A percentile compares a stretch with the other conserved stretches of the same genome.
Conservation (phyloP, 2,888 invertebrate genomes). For the Drosophila helvetica region DNA sequence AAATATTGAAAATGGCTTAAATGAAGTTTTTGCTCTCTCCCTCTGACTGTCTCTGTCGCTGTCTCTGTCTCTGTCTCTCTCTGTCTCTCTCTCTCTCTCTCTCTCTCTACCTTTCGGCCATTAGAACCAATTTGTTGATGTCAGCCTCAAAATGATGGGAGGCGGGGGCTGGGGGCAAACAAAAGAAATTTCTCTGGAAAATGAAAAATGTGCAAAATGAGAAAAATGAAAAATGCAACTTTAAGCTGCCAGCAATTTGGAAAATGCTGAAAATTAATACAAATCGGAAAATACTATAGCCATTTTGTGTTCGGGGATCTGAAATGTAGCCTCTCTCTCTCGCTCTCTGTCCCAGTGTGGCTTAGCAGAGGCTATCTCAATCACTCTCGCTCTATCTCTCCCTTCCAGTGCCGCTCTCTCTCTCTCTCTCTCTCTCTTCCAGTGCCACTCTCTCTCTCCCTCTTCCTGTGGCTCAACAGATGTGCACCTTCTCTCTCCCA, state of each 20-base stretch:
- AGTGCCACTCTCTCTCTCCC: no score
- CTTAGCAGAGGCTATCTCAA: no score
- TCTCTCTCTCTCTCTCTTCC: no score
- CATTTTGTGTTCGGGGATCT: no score
- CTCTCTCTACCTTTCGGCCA: conserved; percentile 22
- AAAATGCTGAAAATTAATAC: conserved; percentile 17
- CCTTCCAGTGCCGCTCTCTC: no score
- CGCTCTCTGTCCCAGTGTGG: no score
- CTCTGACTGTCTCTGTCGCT: background rate
- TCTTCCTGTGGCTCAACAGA: no score
- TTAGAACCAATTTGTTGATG: conserved; percentile 27
- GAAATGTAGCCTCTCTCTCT: no score
- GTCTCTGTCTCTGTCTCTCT: background rate
- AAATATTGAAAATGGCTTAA: conserved; percentile 46
- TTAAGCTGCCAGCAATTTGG: conserved; percentile 11
- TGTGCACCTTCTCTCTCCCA: no score
- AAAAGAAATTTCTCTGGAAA: background rate
- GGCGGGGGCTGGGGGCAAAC: background rate
- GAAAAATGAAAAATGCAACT: conserved; percentile 16
- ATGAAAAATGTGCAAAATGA: background rate
- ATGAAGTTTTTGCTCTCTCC: conserved; percentile 18
- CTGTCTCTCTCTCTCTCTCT: background rate
- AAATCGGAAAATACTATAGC: conserved; percentile 9
- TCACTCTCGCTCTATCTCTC: background rate
- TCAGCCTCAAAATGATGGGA: conserved; percentile 3